Base-by-base conservation (phyloP, 2,797 vertebrate species). In the Acipenser oxyrinchus region DNA sequence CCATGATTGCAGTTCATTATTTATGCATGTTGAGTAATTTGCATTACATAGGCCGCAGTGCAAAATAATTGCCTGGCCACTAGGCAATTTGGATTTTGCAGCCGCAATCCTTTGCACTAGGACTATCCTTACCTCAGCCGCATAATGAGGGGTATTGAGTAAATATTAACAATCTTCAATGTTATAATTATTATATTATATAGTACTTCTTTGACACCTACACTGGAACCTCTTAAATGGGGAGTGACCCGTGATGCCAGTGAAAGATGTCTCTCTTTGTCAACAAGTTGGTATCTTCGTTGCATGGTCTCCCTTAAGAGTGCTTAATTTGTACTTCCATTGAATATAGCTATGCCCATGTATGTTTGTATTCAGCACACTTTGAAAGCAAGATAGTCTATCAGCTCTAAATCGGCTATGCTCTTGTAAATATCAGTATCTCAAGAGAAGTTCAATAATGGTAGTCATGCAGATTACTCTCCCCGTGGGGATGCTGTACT, bases 391-490 rank as follows among this genome's bases (percentile, higher is more conserved):
- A 50, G 51, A 48, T 8, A 62, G 63, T 62, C 48, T 51, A 61
- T 69, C 59, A 62, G 10, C 10, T 13, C 52, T 58, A 62, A 57
- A 66, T 58, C 49, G 51, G 51, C 55, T 49, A 58, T 65, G 50
- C 64, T 18, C 18, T 52, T 59, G 10, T 18, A 53, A 23, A 55
- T 48, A 66, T 66, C 60, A 59, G 48, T 59, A 66, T 66, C 15
- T 48, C 48, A 48, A 11, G 12, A 37, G 60, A 62, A 60, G 57
- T 61, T 63, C 57, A 65, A 60, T 61, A 69, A 65, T 37, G 55
- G 37, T 58, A 18, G 50, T 70, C 69, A 57, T 62, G 51, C 48
- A 63, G 23, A 70, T 70, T 70, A 51, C 48, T 66, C 64, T 58
- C 57, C 18, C 64, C 57, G 4, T 10, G 62, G 64, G 18, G 53